Evolutionary conservation across 1,140 invertebrate species (phyloP), one percentile per base, ranked within the genome.

Genomic region (Ooceraea biroi): DNA sequence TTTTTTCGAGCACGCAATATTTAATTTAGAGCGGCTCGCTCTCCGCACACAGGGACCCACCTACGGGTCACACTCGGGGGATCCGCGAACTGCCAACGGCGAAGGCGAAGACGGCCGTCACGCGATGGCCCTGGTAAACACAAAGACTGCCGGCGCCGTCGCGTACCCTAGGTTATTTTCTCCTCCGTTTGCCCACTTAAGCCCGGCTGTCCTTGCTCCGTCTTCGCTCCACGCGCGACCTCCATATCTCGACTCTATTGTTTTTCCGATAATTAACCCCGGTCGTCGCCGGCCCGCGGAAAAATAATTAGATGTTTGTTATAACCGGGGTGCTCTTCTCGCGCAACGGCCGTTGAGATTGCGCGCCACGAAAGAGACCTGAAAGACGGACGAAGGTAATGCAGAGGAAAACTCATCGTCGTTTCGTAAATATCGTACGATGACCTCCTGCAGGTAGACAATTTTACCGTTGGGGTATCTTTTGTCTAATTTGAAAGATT

Each of bases 111-210:
- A 50, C 36, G 65, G 36, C 50, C 76, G 76, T 80, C 76, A 80
- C 76, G 76, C 76, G 36, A 80, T 71, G 65, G 76, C 65, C 50
- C 65, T 80, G 65, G 76, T 80, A 80, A 80, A 80, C 65, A 80
- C 50, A 71, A 80, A 80, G 76, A 30, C 76, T 69, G 25, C 76
- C 65, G 65, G 50, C 76, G 48, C 25, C 65, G 36, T 71, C 52
- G 50, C 65, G 76, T 80, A 80, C 25, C 76, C 76, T 80, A 80
- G 76, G 76, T 80, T 80, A 80, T 80, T 80, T 80, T 80, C 76
- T 71, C 76, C 76, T 80, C 22, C 65, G 76, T 44, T 80, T 78
- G 76, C 63, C 76, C 76, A 68, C 76, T 78, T 80, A 71, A 80
- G 76, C 65, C 52, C 65, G 76, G 8, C 41, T 69, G 76, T 69